phyloP scores from a whole-genome alignment of 2,113 vertebrate genomes.

The Symphodus melops region DNA sequence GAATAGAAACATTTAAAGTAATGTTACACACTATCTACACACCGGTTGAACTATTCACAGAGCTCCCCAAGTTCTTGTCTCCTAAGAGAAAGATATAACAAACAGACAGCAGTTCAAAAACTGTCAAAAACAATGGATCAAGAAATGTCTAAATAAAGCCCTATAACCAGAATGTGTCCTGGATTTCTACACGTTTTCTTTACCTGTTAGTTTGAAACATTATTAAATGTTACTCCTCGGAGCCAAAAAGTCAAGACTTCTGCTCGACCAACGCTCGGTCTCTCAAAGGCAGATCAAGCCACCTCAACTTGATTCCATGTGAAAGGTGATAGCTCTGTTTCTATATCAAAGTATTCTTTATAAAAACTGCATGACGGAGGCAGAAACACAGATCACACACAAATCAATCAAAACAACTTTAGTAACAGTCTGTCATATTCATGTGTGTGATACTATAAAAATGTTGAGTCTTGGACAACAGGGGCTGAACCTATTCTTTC shows the following conservation, averaged over 20 bases:
- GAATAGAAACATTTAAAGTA: conserved; percentile 12
- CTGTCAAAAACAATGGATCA: conserved; percentile 36
- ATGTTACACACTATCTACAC: neutral
- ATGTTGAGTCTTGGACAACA: conserved; percentile 44
- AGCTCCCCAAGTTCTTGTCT: neutral
- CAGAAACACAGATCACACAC: conserved; percentile 42
- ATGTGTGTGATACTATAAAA: conserved; percentile 34
- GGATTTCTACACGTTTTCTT: conserved; percentile 20
- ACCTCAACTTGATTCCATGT: conserved; percentile 5
- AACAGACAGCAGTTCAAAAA: conserved; percentile 10
- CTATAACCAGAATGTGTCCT: conserved; percentile 13
- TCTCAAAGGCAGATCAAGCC: conserved; percentile 1
- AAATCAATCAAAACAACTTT: conserved; percentile 61
- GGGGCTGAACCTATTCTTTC: conserved; percentile 19
- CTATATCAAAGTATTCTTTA: neutral
- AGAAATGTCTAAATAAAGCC: neutral
- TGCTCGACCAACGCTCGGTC: neutral
- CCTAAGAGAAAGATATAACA: neutral
- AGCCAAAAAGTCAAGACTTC: conserved; percentile 8
- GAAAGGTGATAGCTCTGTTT: conserved; percentile 21
- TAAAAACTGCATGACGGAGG: conserved; percentile 11
- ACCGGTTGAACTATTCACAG: neutral
- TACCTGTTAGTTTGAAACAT: conserved; percentile 5
- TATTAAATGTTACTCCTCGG: neutral
- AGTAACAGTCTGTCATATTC: conserved; percentile 44